Evolutionary conservation across 2,113 vertebrate species (phyloP).

Genomic region (Sclerurus mexicanus): DNA sequence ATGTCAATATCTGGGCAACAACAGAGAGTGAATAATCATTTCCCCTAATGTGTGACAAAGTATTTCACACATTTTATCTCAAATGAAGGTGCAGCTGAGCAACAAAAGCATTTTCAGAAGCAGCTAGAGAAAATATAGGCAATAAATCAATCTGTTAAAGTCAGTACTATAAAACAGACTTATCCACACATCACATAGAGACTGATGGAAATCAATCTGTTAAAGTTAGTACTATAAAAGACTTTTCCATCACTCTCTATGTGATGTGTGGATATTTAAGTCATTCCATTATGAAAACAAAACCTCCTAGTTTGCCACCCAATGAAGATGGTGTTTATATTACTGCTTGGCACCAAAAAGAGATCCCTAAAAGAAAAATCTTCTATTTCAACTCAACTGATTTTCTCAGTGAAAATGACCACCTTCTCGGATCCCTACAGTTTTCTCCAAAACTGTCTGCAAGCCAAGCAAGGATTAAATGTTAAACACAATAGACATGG

Average conservation of each 20-base stretch:
- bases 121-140: accelerated
- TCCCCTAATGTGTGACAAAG: background rate
- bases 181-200: too few species aligned
- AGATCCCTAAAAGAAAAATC: background rate
- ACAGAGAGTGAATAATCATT: background rate
- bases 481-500: background rate
- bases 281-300: background rate
- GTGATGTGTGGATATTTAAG: background rate
- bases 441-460: background rate
- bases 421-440: background rate
- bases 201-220: background rate
- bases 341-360: background rate
- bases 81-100: background rate
- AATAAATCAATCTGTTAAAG: background rate
- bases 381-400: background rate
- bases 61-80: background rate
- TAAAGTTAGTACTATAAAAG: background rate
- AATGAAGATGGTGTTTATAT: background rate
- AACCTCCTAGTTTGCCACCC: background rate
- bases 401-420: background rate
- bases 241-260: background rate
- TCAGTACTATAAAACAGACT: background rate
- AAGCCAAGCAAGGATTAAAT: background rate
- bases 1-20: background rate
- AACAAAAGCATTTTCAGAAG: background rate